Conservation (phyloP, 2,797 vertebrate species). For the Darevskia mixta region DNA sequence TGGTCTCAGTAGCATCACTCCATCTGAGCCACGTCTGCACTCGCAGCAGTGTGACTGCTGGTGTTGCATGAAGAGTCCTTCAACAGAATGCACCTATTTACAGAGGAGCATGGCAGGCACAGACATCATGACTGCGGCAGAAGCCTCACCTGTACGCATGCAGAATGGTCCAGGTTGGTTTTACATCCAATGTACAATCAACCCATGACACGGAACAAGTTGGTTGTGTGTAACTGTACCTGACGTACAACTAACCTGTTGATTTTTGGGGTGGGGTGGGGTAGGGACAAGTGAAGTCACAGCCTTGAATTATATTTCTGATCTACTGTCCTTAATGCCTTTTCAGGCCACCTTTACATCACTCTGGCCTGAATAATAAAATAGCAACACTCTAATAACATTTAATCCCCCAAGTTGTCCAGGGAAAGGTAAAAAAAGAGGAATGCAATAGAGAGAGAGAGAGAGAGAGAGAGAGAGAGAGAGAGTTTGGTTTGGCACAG, state of each 20-base stretch:
- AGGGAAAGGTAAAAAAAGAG: conserved; percentile 51
- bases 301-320: conserved; percentile 16
- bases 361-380: conserved; percentile 59
- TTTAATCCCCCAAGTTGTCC: conserved; percentile 61
- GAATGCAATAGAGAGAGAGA: conserved; percentile 59
- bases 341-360: conserved; percentile 46
- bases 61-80: neutral
- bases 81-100: neutral
- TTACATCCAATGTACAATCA: neutral
- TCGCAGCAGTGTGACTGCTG: neutral
- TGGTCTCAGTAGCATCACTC: conserved; percentile 3
- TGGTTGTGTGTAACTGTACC: neutral
- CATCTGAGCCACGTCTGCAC: neutral
- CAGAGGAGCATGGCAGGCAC: neutral
- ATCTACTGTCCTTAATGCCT: conserved; percentile 51
- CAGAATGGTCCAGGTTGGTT: neutral
- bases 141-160: neutral
- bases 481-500: conserved; percentile 76
- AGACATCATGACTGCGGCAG: too few species aligned
- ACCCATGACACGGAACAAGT: neutral
- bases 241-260: neutral
- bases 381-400: conserved; percentile 44
- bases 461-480: conserved; percentile 62
- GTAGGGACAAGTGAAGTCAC: neutral
- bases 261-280: neutral